Percentiles rank a stretch among this genome's conserved stretches.
phyloP scores from a whole-genome alignment of 1,140 invertebrate genomes.

The Drosophila biarmipes region DNA sequence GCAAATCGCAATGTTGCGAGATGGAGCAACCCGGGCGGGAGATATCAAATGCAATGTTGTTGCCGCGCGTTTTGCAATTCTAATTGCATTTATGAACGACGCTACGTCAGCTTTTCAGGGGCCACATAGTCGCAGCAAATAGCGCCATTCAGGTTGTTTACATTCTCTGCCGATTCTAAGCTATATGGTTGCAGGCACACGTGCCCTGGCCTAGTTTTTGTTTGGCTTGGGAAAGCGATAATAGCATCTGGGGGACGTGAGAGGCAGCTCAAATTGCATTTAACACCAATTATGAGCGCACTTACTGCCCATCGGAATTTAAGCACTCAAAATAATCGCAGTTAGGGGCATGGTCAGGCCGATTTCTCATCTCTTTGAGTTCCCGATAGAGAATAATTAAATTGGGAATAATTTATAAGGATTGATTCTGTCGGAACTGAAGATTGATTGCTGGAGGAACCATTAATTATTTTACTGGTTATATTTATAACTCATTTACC shows the following conservation, averaged over 20 bases:
- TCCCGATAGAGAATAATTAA: no score
- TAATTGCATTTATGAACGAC: slow-evolving; percentile 23
- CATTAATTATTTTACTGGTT: neutral
- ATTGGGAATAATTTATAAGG: no score
- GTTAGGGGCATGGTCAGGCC: neutral
- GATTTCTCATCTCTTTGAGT: no score
- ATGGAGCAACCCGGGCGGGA: slow-evolving; percentile 10
- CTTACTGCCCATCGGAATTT: slow-evolving; percentile 5
- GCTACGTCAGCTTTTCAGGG: slow-evolving; percentile 3
- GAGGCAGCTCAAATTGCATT: slow-evolving; percentile 30
- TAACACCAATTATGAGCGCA: slow-evolving; percentile 14
- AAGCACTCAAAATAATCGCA: neutral
- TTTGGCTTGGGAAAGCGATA: slow-evolving; percentile 34
- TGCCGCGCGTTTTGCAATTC: slow-evolving; percentile 32
- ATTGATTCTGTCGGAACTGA: neutral
- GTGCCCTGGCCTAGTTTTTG: slow-evolving; percentile 31
- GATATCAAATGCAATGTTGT: neutral
- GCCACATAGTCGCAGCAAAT: slow-evolving; percentile 3
- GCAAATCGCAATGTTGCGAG: slow-evolving; percentile 11
- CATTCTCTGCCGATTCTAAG: slow-evolving; percentile 19
- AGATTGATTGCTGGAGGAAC: neutral
- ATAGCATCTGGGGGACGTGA: slow-evolving; percentile 43
- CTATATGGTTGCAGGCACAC: slow-evolving; percentile 20
- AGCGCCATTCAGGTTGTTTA: neutral
- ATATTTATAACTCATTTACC: no score